Conservation (phyloP, 2,888 invertebrate species). For the Lasioglossum calceatum region DNA sequence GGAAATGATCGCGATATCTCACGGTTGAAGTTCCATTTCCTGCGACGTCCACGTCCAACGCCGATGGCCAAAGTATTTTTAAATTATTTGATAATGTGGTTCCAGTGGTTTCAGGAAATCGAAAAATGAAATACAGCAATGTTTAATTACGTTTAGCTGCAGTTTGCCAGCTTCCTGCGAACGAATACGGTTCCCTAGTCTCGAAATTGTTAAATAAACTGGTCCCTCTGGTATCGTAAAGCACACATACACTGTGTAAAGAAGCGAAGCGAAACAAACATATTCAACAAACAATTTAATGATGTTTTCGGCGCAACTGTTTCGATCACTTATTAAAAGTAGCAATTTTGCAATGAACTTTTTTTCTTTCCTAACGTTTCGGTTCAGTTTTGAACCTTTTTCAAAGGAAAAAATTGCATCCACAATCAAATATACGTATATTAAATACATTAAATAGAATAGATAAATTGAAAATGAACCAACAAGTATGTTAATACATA, state of each 20-base stretch:
- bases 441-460: too few species aligned
- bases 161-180: neutral
- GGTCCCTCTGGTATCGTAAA: neutral
- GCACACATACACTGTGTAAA: neutral
- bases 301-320: too few species aligned
- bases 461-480: too few species aligned
- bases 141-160: neutral
- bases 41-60: conserved; percentile 11
- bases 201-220: neutral
- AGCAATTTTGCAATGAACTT: too few species aligned
- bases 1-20: neutral
- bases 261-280: neutral
- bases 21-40: neutral
- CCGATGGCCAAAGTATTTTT: neutral
- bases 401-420: too few species aligned
- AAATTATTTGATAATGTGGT: too few species aligned
- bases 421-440: too few species aligned
- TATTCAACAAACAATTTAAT: neutral
- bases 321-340: too few species aligned
- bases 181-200: neutral
- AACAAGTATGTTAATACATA: too few species aligned
- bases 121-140: neutral
- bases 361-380: too few species aligned
- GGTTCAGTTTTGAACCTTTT: too few species aligned
- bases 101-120: neutral